A percentile compares a stretch with the other conserved stretches of the same genome.
These are phyloP conservation scores for Anastrepha obliqua DNA, from an alignment of 1,140 invertebrate genomes.

Conservation along the genomic window DNA sequence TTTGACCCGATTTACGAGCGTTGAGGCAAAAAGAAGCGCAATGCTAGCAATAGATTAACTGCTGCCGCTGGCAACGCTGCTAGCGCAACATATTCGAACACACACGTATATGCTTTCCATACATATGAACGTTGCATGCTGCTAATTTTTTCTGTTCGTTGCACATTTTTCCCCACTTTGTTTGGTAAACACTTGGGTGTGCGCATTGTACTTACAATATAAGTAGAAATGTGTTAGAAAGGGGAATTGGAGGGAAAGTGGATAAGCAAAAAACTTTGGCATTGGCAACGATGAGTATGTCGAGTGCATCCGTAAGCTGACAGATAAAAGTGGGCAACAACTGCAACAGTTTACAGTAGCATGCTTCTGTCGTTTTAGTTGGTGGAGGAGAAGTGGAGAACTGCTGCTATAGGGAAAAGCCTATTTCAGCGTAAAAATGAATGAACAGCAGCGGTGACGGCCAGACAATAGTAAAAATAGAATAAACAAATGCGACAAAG, in stretches of 20 bases:
- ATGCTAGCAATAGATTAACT: slow-evolving; percentile 45
- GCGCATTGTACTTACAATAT: neutral
- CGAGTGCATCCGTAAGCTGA: neutral
- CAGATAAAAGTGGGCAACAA: neutral
- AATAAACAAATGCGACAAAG: slow-evolving; percentile 4
- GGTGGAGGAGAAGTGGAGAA: neutral
- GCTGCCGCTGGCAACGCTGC: slow-evolving; percentile 12
- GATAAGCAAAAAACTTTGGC: slow-evolving; percentile 33
- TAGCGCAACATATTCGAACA: neutral
- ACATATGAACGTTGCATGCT: slow-evolving; percentile 10
- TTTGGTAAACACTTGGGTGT: slow-evolving; percentile 40
- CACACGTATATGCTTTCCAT: neutral
- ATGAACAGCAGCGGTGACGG: neutral
- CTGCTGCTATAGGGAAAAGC: neutral
- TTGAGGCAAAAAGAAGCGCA: slow-evolving; percentile 37
- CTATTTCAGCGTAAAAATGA: slow-evolving; percentile 32
- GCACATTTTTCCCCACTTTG: slow-evolving; percentile 34
- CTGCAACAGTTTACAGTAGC: neutral
- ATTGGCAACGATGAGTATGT: slow-evolving; percentile 38
- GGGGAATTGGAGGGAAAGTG: neutral
- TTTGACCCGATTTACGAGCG: slow-evolving; percentile 45
- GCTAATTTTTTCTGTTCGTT: slow-evolving; percentile 42
- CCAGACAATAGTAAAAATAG: slow-evolving; percentile 41
- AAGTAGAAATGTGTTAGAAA: neutral
- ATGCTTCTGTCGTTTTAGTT: neutral